These are phyloP conservation scores for Amazona vittata DNA, from an alignment of 2,113 vertebrate species.

Conservation along the genomic window DNA sequence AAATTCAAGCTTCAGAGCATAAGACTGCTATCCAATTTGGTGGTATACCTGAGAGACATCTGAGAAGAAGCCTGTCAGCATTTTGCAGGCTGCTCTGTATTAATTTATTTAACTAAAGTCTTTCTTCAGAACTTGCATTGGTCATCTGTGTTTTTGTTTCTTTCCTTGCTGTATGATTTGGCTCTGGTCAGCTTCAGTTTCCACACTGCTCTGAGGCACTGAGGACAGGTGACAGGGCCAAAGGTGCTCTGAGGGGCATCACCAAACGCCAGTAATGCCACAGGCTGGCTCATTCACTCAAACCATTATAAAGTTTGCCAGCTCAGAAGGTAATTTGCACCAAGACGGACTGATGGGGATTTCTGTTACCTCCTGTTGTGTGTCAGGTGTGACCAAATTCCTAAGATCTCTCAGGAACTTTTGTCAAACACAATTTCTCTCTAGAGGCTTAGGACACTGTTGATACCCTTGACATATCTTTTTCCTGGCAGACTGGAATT, in stretches of 20 bases:
- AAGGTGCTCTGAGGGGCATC: neutral
- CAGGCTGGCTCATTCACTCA: neutral
- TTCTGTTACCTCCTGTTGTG: neutral
- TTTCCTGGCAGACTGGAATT: neutral
- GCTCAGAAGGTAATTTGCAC: neutral
- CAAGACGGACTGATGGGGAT: neutral
- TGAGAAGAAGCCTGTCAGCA: neutral
- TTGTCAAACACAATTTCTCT: neutral
- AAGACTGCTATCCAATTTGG: neutral
- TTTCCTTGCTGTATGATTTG: neutral
- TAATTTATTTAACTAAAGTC: neutral
- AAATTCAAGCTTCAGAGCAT: neutral
- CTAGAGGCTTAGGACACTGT: neutral
- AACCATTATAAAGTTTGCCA: neutral
- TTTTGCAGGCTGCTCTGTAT: neutral
- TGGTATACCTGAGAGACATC: neutral
- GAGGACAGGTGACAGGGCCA: neutral
- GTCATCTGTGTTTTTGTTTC: neutral
- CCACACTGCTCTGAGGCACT: neutral
- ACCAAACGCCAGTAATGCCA: neutral
- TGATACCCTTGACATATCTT: neutral
- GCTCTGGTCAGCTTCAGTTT: neutral
- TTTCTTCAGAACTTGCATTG: neutral
- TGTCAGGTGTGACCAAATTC: neutral
- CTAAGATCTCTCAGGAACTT: neutral